Evolutionary conservation across 2,113 vertebrate species (phyloP), one percentile per base, ranked within the genome.

Genomic region (Catharus bicknelli): DNA sequence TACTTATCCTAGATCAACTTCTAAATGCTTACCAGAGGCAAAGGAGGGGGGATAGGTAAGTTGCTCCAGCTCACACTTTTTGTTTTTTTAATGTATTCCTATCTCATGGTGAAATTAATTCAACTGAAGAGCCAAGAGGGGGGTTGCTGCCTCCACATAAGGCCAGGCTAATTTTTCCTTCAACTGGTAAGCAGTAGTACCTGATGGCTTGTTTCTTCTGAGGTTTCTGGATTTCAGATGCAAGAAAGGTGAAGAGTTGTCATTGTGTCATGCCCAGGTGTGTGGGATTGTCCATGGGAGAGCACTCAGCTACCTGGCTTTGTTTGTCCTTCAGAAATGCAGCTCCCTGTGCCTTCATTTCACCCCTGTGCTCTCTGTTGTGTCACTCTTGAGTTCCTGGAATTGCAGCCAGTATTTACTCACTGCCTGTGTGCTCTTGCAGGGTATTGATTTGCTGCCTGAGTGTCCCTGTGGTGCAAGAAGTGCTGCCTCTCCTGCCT

Each of bases 401-500:
- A 22, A 22, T 10, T 38, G 77, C 81, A 89, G 42, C 11, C 48
- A 4, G 7, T 27, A 1, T 36, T 88, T 50, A 32, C 22, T 36
- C 34, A 2, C 47, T 13, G n/a, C 50, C 54, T 59, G n/a, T 66
- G 45, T 69, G 17, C 2, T 57, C 58, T 48, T 16, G 5, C 0
- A 8, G 22, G 23, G 10, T 23, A 36, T 61, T 61, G 16, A 32
- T 70, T 8, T 4, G 18, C 22, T 42, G 11, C 26, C 0, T 3
- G 0, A 30, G 21, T 27, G 47, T 79, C 54, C 4, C 0, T 32
- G 58, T 32, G 54, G 17, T 34, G 6, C 36, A 40, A 67, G 54
- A 80, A 29, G 10, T 3, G 61, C n/a, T 19, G 43, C 78, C 40
- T 58, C 38, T 38, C 38, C 38, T 38, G 38, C 38, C 45, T 62